Percentiles rank a stretch among this genome's conserved stretches.
These are phyloP conservation scores for Anneissia japonica DNA, from an alignment of 35 echinoderm and acorn worm species.

Conservation along the genomic window DNA sequence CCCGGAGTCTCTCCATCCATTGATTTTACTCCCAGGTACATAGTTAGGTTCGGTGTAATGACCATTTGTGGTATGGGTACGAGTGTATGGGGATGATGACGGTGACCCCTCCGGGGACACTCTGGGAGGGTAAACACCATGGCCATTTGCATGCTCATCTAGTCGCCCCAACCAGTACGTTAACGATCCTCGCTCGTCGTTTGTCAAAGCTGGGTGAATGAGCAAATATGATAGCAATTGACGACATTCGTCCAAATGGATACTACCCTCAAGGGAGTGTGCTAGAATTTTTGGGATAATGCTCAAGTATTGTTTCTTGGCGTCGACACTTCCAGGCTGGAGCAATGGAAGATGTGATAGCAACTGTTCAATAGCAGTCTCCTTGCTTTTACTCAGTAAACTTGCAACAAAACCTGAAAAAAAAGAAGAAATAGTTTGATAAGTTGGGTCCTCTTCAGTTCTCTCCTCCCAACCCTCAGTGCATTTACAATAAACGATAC, in stretches of 20 bases:
- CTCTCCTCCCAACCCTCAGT: too few species aligned
- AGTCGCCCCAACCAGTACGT: constrained; percentile 69
- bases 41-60: background rate
- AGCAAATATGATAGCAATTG: constrained; percentile 88
- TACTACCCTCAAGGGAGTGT: constrained; percentile 59
- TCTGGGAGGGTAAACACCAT: background rate
- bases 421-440: background rate
- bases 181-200: constrained; percentile 73
- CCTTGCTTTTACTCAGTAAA: constrained; percentile 71
- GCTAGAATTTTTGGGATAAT: constrained; percentile 88
- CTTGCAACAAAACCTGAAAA: constrained; percentile 76
- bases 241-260: constrained; percentile 70
- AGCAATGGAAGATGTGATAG: constrained; percentile 86
- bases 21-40: constrained; percentile 31
- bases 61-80: background rate
- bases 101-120: constrained; percentile 19
- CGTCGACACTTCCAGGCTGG: constrained; percentile 65
- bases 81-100: constrained; percentile 30
- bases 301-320: constrained; percentile 82
- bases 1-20: constrained; percentile 73
- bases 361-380: constrained; percentile 66
- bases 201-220: constrained; percentile 87
- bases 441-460: too few species aligned
- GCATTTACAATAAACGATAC: too few species aligned
- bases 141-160: constrained; percentile 53